These are phyloP conservation scores for Scyliorhinus canicula DNA, from an alignment of 2,797 vertebrate genomes.

Conservation along the genomic window DNA sequence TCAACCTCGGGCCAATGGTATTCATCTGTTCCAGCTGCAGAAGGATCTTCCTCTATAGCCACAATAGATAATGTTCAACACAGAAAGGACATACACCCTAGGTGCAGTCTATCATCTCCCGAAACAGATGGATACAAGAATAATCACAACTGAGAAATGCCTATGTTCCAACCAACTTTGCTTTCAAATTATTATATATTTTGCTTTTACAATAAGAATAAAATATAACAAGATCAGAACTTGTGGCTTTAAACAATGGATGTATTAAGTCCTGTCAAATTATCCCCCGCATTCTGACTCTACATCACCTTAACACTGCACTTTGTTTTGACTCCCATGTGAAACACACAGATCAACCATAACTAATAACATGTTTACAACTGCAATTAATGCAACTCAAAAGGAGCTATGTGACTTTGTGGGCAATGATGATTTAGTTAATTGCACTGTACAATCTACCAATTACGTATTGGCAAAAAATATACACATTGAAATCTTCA, in stretches of 20 bases:
- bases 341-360: not conserved
- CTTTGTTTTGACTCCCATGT: not conserved
- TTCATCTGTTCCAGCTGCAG: too few relatives aligned
- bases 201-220: not conserved
- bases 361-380: not conserved
- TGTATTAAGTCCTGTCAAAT: not conserved
- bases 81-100: too few relatives aligned
- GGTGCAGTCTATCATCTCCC: too few relatives aligned
- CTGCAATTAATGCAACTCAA: not conserved
- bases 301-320: not conserved
- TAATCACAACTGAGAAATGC: not conserved
- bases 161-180: not conserved
- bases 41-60: too few relatives aligned
- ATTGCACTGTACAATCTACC: too few relatives aligned
- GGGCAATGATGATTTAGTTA: not conserved
- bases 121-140: too few relatives aligned
- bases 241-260: not conserved
- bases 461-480: too few relatives aligned
- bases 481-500: too few relatives aligned
- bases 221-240: not conserved
- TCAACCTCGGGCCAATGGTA: too few relatives aligned
- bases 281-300: not conserved
- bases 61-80: too few relatives aligned
- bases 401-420: not conserved
- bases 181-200: not conserved